phyloP scores from a whole-genome alignment of 2,113 vertebrate species.

The Paedocypris sp. region DNA sequence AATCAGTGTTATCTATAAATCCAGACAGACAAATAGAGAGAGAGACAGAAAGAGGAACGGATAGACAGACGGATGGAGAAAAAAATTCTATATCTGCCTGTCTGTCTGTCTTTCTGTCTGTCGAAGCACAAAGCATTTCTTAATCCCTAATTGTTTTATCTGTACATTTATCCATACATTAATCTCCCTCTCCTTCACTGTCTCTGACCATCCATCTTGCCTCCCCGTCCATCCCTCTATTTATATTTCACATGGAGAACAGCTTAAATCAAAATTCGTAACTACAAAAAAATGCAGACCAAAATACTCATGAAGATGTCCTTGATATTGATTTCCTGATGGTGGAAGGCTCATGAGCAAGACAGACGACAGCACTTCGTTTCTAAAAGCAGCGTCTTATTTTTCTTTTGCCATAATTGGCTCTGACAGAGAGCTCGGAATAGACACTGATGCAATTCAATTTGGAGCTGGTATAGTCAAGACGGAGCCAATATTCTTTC shows the following conservation, averaged over 20 bases:
- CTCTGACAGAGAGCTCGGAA: constrained; percentile 47
- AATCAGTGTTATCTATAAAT: no score
- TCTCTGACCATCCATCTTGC: no score
- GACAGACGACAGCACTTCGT: constrained; percentile 51
- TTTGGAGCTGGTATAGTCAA: constrained; percentile 5
- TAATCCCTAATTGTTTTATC: no score
- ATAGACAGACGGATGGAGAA: no score
- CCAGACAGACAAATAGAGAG: no score
- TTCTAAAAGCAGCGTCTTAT: constrained; percentile 38
- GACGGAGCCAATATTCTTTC: constrained; percentile 18
- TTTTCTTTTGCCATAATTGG: constrained; percentile 48
- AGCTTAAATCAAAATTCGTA: constrained; percentile 2
- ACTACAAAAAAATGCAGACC: constrained; percentile 1
- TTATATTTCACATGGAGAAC: constrained; percentile 12
- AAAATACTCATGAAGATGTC: constrained; percentile 33
- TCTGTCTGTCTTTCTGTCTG: no score
- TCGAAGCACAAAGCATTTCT: no score
- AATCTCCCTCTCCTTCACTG: no score
- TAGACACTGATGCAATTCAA: constrained; percentile 26
- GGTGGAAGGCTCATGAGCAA: constrained; percentile 30
- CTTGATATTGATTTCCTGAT: constrained; percentile 49
- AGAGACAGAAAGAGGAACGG: no score
- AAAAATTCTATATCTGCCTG: no score
- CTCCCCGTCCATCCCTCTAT: no score
- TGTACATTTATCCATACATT: no score